Evolutionary conservation across 2,113 vertebrate genomes (phyloP).

Genomic region (Azemiops feae): DNA sequence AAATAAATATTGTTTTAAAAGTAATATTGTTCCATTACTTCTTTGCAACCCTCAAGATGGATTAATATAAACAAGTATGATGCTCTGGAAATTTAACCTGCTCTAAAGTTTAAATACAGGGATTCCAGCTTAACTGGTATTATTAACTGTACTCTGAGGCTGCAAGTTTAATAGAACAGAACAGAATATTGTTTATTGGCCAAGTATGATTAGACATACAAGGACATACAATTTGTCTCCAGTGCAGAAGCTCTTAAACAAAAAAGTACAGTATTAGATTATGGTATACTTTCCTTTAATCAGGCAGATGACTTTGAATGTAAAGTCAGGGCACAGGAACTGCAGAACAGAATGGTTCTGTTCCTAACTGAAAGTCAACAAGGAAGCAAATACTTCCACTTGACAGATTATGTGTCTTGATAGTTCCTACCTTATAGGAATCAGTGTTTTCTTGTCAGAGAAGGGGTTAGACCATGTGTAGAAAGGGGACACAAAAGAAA

Average conservation of each 20-base stretch:
- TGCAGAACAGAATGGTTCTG: constrained; percentile 41
- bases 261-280: background rate
- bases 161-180: background rate
- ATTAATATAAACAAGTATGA: background rate
- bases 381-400: constrained; percentile 57
- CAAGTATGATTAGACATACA: background rate
- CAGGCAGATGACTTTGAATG: constrained; percentile 56
- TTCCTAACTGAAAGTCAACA: constrained; percentile 50
- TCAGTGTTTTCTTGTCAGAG: constrained; percentile 47
- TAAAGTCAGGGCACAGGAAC: constrained; percentile 54
- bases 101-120: background rate
- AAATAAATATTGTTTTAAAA: background rate
- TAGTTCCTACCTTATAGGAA: constrained; percentile 41
- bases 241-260: background rate
- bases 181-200: background rate
- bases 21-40: background rate
- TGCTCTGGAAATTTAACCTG: background rate
- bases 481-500: constrained; percentile 60
- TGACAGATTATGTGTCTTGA: constrained; percentile 41
- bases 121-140: background rate
- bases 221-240: background rate
- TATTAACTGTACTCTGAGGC: background rate
- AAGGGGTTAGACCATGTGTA: constrained; percentile 57
- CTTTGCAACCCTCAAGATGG: background rate
- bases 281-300: constrained; percentile 51